A percentile compares a stretch with the other conserved stretches of the same genome.
Evolutionary conservation across 1,140 invertebrate genomes (phyloP).

Genomic region (Mylabris phalerata): DNA sequence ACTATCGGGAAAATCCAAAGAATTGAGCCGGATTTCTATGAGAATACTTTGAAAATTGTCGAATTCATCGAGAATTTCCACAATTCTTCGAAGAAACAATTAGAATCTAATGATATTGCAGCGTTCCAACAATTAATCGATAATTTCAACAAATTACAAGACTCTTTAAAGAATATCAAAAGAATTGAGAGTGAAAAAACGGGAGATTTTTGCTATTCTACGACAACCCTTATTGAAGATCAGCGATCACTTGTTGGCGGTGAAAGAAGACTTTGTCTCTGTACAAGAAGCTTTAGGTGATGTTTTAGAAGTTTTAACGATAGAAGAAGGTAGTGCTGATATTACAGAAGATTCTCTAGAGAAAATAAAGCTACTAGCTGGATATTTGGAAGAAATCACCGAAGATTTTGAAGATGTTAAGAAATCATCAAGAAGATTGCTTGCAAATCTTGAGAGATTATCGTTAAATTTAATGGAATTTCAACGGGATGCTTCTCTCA

Average conservation of each 20-base stretch:
- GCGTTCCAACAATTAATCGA: conserved; percentile 26
- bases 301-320: conserved; percentile 33
- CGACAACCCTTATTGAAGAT: conserved; percentile 3
- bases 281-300: conserved; percentile 27
- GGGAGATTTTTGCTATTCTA: conserved; percentile 24
- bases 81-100: conserved; percentile 19
- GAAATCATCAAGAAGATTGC: background rate
- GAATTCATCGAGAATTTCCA: conserved; percentile 30
- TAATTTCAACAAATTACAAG: conserved; percentile 23
- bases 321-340: conserved; percentile 33
- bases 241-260: background rate
- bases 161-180: conserved; percentile 25
- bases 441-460: background rate
- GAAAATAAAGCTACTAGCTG: background rate
- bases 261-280: conserved; percentile 18
- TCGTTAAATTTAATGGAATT: background rate
- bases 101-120: conserved; percentile 12
- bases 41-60: conserved; percentile 32
- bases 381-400: background rate
- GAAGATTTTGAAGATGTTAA: background rate
- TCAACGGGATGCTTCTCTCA: background rate
- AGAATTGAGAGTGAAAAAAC: conserved; percentile 23
- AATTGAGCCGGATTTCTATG: conserved; percentile 25
- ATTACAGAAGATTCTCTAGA: conserved; percentile 16
- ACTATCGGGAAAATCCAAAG: conserved; percentile 29